Conservation (phyloP, 2,888 invertebrate species). For the Cosmia pyralina region DNA sequence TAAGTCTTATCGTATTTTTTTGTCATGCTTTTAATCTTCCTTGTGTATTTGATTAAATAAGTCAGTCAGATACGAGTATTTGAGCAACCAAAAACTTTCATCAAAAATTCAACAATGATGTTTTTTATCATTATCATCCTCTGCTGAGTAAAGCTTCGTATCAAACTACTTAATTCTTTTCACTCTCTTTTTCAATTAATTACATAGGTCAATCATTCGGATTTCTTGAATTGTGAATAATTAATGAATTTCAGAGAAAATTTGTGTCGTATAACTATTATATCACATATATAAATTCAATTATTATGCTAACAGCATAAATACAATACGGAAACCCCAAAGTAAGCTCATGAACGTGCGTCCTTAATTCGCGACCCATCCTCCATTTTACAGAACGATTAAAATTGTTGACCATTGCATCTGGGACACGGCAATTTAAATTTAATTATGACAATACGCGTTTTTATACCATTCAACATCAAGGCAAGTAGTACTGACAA, state of each 20-base stretch:
- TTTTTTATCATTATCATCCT: not conserved
- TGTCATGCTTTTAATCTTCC: not conserved
- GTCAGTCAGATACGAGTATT: not conserved
- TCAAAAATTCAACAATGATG: not conserved
- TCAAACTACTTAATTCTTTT: not conserved
- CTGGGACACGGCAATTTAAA: conserved; percentile 45
- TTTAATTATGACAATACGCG: conserved; percentile 45
- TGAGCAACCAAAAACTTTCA: not conserved
- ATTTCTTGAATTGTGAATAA: not conserved
- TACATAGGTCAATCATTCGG: not conserved
- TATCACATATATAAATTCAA: too few species aligned
- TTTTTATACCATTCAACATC: conserved; percentile 41
- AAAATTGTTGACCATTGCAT: conserved; percentile 35
- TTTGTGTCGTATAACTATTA: not conserved
- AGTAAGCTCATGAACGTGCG: conserved; percentile 3
- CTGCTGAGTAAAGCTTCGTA: not conserved
- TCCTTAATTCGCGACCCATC: conserved; percentile 15
- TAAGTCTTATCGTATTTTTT: not conserved
- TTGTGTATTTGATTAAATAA: not conserved
- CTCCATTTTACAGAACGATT: conserved; percentile 27
- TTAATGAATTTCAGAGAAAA: not conserved
- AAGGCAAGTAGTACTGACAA: conserved; percentile 28
- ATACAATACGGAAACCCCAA: not conserved
- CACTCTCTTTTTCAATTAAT: not conserved
- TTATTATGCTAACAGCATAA: not conserved